phyloP scores from a whole-genome alignment of 2,888 invertebrate species.

The Schrankia costaestrigalis region DNA sequence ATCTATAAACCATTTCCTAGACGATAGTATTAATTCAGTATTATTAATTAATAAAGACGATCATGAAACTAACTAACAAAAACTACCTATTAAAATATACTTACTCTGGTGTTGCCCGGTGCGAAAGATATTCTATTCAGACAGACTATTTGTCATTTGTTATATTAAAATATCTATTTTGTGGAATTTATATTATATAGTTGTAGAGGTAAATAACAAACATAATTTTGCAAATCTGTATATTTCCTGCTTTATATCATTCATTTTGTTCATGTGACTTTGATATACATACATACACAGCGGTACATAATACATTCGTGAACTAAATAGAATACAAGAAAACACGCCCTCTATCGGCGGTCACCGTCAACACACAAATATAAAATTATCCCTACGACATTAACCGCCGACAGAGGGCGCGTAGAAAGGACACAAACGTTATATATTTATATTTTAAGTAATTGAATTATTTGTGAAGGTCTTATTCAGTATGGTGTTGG shows the following conservation, averaged over 20 bases:
- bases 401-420: conserved; percentile 17
- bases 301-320: conserved; percentile 39
- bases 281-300: conserved; percentile 39
- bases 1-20: too few relatives aligned
- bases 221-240: conserved; percentile 59
- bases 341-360: conserved; percentile 21
- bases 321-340: conserved; percentile 43
- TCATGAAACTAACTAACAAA: too few relatives aligned
- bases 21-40: too few relatives aligned
- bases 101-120: too few relatives aligned
- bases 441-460: too few relatives aligned
- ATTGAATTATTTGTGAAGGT: too few relatives aligned
- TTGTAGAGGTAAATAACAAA: background rate
- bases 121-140: too few relatives aligned
- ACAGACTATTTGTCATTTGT: too few relatives aligned
- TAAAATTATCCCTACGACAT: conserved; percentile 20
- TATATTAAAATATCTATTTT: background rate
- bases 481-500: too few relatives aligned
- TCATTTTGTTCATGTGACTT: conserved; percentile 46
- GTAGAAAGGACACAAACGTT: too few relatives aligned
- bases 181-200: background rate
- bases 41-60: too few relatives aligned
- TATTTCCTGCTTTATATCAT: conserved; percentile 51
- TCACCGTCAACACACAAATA: conserved; percentile 11
- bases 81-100: too few relatives aligned